Evolutionary conservation across 35 echinoderm and acorn worm species (phyloP).

Genomic region (Patiria miniata): DNA sequence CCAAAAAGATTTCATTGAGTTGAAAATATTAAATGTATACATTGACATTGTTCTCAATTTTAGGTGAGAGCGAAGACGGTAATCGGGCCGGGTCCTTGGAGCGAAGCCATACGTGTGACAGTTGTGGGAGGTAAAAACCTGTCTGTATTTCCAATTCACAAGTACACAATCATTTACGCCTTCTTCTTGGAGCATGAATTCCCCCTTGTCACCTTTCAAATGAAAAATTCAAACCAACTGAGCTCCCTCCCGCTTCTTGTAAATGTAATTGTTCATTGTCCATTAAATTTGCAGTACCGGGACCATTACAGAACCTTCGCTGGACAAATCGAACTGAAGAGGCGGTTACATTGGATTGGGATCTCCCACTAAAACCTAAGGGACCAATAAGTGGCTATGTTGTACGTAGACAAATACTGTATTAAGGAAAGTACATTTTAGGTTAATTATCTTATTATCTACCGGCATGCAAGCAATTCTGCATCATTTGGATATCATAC

Average conservation of each 20-base stretch:
- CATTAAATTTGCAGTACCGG: not conserved
- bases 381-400: not conserved
- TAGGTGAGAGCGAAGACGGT: not conserved
- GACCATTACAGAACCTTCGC: not conserved
- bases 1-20: not conserved
- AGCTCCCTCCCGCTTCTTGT: no score
- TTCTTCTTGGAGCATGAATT: not conserved
- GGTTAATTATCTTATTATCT: no score
- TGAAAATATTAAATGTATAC: no score
- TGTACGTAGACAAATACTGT: no score
- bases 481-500: no score
- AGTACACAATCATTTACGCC: not conserved
- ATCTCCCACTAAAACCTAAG: not conserved
- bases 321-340: not conserved
- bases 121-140: no score
- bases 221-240: no score
- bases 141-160: not conserved
- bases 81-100: not conserved
- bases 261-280: not conserved
- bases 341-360: not conserved
- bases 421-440: no score
- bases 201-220: not conserved
- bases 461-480: no score
- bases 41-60: no score
- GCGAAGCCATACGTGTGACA: not conserved